These are phyloP conservation scores for Malachius bipustulatus DNA, from an alignment of 2,888 invertebrate species.

Conservation along the genomic window DNA sequence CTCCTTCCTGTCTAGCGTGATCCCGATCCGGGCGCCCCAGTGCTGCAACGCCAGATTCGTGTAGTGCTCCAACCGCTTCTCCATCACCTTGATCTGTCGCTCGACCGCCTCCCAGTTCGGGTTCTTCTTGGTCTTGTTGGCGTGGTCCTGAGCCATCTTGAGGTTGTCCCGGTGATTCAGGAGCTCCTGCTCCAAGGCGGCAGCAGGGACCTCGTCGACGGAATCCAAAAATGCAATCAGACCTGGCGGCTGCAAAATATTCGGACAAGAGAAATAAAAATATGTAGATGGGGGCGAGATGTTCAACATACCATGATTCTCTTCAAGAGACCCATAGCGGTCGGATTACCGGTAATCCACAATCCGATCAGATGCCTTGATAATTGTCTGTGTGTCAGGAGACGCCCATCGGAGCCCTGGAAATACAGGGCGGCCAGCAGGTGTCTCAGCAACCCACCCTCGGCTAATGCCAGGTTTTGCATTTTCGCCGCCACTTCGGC, in stretches of 20 bases:
- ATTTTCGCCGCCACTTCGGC: constrained; percentile 83
- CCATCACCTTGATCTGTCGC: constrained; percentile 61
- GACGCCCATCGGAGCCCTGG: constrained; percentile 62
- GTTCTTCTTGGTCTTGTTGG: constrained; percentile 52
- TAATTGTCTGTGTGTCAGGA: constrained; percentile 80
- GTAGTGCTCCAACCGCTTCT: constrained; percentile 68
- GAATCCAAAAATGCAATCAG: constrained; percentile 82
- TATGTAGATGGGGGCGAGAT: constrained; percentile 1
- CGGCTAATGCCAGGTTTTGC: constrained; percentile 91
- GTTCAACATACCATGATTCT: constrained; percentile 64
- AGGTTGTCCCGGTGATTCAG: constrained; percentile 84
- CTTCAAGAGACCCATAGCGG: constrained; percentile 73
- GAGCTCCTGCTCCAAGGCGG: constrained; percentile 56
- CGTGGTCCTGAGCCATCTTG: constrained; percentile 78
- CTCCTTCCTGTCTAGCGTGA: constrained; percentile 44
- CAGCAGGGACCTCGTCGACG: constrained; percentile 67
- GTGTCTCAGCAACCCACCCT: constrained; percentile 92
- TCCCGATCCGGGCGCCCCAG: constrained; percentile 54
- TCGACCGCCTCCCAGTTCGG: constrained; percentile 62
- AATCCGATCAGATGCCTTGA: constrained; percentile 88
- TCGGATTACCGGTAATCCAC: constrained; percentile 92
- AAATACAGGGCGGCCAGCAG: constrained; percentile 83
- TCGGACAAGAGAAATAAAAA: constrained; percentile 6
- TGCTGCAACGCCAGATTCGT: constrained; percentile 55
- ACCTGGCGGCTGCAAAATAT: constrained; percentile 69